A percentile compares a stretch with the other conserved stretches of the same genome.
Conservation (phyloP, 1,140 invertebrate species). For the Diuraphis noxia region DNA sequence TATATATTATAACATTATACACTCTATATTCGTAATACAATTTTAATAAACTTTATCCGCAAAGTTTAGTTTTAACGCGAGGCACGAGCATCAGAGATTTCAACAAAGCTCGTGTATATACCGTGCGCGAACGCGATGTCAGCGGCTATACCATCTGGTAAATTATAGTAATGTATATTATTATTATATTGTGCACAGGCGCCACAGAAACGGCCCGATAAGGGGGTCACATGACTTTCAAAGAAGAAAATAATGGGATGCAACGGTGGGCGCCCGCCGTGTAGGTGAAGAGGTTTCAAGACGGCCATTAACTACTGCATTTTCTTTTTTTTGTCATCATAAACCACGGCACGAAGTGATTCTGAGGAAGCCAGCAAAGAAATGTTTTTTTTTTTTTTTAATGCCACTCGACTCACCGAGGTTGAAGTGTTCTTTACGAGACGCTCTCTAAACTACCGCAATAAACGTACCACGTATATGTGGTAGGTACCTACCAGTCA, state of each 20-base stretch:
- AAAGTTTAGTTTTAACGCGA: background rate
- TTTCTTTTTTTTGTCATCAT: conserved; percentile 23
- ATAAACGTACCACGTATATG: conserved; percentile 2
- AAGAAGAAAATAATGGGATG: conserved; percentile 25
- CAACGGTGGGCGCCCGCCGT: background rate
- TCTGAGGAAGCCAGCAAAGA: background rate
- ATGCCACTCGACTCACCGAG: conserved; percentile 17
- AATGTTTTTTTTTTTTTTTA: conserved; percentile 18
- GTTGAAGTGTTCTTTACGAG: conserved; percentile 29
- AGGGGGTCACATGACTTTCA: background rate
- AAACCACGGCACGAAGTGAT: background rate
- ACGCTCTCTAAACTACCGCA: conserved; percentile 20
- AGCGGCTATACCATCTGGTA: background rate
- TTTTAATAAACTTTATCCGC: background rate
- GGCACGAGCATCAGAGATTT: background rate
- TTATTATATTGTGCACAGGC: background rate
- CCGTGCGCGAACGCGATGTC: background rate
- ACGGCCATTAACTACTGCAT: conserved; percentile 44
- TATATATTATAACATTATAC: background rate
- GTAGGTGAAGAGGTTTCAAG: conserved; percentile 15
- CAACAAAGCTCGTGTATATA: background rate
- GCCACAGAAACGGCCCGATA: too few relatives aligned
- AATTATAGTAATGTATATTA: background rate
- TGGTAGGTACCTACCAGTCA: background rate
- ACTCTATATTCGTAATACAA: conserved; percentile 18